These are phyloP conservation scores for Darwinula stevensoni DNA, from an alignment of 2,888 invertebrate species.

Conservation along the genomic window DNA sequence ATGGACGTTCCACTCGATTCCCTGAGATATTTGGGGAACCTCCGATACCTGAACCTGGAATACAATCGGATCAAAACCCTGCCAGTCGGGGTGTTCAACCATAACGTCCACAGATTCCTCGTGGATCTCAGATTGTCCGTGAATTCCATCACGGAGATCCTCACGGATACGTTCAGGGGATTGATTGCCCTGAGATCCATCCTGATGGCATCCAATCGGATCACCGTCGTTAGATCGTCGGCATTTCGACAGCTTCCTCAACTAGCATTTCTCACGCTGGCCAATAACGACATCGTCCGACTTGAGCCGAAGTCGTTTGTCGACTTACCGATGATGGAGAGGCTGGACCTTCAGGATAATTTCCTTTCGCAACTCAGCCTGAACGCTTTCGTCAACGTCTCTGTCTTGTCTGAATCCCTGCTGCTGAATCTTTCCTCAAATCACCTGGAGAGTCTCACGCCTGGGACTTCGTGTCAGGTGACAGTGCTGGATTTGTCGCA, in stretches of 20 bases:
- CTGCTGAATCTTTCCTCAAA: neutral
- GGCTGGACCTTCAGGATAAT: neutral
- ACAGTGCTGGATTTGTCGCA: conserved; percentile 1
- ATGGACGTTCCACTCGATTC: conserved; percentile 30
- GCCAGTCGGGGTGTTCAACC: conserved; percentile 32
- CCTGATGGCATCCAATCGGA: conserved; percentile 39
- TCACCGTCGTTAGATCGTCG: conserved; percentile 18
- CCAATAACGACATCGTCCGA: neutral
- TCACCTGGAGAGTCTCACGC: neutral
- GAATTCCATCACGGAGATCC: conserved; percentile 38
- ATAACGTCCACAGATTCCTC: conserved; percentile 34
- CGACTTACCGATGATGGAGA: neutral
- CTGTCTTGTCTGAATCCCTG: no score
- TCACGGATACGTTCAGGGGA: conserved; percentile 35
- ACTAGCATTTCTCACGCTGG: neutral
- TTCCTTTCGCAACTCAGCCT: neutral
- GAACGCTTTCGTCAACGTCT: neutral
- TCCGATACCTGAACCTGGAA: conserved; percentile 55
- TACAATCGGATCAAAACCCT: conserved; percentile 46
- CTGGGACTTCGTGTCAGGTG: neutral
- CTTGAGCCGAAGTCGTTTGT: neutral
- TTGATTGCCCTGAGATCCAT: conserved; percentile 41
- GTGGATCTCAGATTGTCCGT: conserved; percentile 50
- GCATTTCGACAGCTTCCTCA: neutral
- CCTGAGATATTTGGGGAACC: conserved; percentile 22